Evolutionary conservation across 1,140 invertebrate genomes (phyloP).

Genomic region (Caerostris darwini): DNA sequence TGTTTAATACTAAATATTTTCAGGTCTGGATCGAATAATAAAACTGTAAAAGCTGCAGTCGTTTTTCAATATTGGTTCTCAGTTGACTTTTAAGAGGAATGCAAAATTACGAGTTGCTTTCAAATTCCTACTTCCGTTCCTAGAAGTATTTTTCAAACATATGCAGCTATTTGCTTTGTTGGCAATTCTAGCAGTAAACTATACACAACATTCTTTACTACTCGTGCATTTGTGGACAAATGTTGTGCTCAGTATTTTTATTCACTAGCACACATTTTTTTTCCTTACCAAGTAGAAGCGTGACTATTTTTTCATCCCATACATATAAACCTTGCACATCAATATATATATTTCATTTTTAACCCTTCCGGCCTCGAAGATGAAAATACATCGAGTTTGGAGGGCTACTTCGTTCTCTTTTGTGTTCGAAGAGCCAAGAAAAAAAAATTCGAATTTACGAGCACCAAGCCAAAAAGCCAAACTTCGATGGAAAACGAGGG

Average conservation of each 20-base stretch:
- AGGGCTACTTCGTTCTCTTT: slow-evolving; percentile 26
- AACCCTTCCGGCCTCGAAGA: slow-evolving; percentile 39
- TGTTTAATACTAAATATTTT: neutral
- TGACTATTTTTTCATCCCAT: neutral
- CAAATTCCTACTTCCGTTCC: neutral
- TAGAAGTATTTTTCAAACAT: neutral
- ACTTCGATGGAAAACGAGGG: slow-evolving; percentile 51
- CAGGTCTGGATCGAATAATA: neutral
- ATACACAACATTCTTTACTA: slow-evolving; percentile 35
- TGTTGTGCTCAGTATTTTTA: slow-evolving; percentile 3
- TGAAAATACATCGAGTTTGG: slow-evolving; percentile 55
- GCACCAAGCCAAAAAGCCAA: neutral
- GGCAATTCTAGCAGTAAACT: slow-evolving; percentile 26
- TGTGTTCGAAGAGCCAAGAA: neutral
- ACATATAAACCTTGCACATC: slow-evolving; percentile 18
- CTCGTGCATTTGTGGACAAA: neutral
- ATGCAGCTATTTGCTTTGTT: slow-evolving; percentile 17
- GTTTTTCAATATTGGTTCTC: neutral
- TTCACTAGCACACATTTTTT: neutral
- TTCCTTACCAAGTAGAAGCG: neutral
- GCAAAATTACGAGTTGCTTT: neutral
- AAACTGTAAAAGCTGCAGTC: neutral
- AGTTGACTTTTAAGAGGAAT: neutral
- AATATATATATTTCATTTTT: slow-evolving; percentile 26
- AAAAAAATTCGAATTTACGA: slow-evolving; percentile 66